Evolutionary conservation across 2,888 invertebrate genomes (phyloP).

Genomic region (Ochropacha duplaris): DNA sequence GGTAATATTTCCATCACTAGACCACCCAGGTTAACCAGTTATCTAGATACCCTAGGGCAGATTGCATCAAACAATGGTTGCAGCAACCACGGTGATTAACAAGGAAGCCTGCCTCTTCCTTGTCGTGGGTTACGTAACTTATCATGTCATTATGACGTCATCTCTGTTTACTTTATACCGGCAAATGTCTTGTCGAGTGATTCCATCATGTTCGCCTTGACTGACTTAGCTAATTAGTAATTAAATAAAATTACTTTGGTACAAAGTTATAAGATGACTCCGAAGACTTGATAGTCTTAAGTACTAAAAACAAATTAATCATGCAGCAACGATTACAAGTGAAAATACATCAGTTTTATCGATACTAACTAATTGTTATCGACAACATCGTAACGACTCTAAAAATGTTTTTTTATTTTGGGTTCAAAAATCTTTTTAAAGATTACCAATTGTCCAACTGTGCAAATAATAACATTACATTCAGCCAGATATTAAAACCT

Average conservation of each 20-base stretch:
- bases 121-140: conserved; percentile 11
- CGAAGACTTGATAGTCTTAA: no score
- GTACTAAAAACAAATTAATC: no score
- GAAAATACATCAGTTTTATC: no score
- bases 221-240: not conserved
- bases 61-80: conserved; percentile 29
- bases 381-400: no score
- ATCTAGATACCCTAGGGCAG: conserved; percentile 25
- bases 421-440: no score
- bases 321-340: no score
- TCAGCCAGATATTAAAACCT: no score
- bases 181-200: not conserved
- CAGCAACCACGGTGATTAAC: conserved; percentile 19
- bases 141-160: conserved; percentile 4
- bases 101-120: conserved; percentile 33
- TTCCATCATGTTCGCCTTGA: not conserved
- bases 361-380: no score
- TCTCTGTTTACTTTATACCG: not conserved
- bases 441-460: no score
- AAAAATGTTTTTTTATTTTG: no score
- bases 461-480: no score
- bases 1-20: conserved; percentile 4
- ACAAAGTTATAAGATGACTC: not conserved
- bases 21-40: conserved; percentile 31
- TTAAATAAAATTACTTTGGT: not conserved